Evolutionary conservation across 64 coral and sea anemone species (phyloP), one percentile per base, ranked within the genome.

Genomic region (Orbicella faveolata): DNA sequence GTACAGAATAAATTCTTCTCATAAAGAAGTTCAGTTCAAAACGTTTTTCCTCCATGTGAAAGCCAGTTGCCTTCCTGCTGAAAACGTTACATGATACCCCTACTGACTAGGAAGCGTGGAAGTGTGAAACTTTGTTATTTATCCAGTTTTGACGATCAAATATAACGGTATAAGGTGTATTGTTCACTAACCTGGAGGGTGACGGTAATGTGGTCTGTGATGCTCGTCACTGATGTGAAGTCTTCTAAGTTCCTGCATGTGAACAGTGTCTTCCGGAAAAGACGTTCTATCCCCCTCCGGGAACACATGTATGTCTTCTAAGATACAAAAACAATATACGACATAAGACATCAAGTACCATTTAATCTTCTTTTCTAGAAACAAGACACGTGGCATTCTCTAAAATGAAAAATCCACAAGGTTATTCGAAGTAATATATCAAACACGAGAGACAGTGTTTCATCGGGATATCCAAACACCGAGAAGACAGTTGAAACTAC

Each of bases 241-340:
- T 41, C 78, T 39, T 82, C 65, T 74, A 35, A 81, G 52, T 90
- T 81, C 66, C 26, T 73, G 88, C 26, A 78, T 41, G 30, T 90
- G 88, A 4, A 79, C 61, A 5, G 57, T 84, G 52, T 91, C 90
- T 12, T 92, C 90, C 9, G 79, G 90, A 65, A 86, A 65, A 75
- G 80, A 86, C 16, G 52, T 76, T 35, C 79, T 75, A n/a, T 92
- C 90, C 67, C 44, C 37, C 78, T 92, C 90, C 18, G 79, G 90
- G 39, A 92, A 92, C 2, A 92, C 90, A 12, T 92, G 79, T 14
- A 88, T 18, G 19, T 88, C 86, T 1, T 88, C 86, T 75, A 19
- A 34, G 25, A 16, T 1, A 88, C n/a, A 30, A 52, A 84, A 72
- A 23, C 20, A n/a, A 9, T 20, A 25, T 25, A 69, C n/a, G 20